Conservation (phyloP, 2,113 vertebrate species). For the Otus sunia region DNA sequence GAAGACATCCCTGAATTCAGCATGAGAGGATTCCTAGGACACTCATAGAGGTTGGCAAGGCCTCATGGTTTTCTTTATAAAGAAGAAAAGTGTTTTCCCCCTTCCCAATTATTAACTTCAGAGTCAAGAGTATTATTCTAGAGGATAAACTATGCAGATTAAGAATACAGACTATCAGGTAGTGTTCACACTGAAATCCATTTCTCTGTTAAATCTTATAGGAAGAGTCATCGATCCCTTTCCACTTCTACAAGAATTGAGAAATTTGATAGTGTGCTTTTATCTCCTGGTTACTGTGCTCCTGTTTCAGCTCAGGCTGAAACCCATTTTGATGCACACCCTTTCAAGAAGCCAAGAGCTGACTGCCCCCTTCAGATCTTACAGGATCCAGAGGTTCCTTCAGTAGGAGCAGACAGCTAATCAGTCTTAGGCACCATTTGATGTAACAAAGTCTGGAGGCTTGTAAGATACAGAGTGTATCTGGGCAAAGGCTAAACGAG, state of each 20-base stretch:
- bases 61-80: background rate
- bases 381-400: background rate
- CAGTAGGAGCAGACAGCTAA: background rate
- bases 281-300: background rate
- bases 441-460: background rate
- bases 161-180: background rate
- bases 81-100: background rate
- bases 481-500: background rate
- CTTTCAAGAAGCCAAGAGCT: rapidly evolving
- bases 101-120: background rate
- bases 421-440: background rate
- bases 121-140: background rate
- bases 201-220: background rate
- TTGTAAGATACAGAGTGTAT: background rate
- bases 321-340: background rate
- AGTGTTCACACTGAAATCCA: background rate
- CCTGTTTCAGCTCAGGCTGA: background rate
- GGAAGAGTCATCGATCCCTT: background rate
- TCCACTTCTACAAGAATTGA: background rate
- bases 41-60: background rate
- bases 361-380: background rate
- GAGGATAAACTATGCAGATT: background rate
- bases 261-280: background rate
- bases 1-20: background rate
- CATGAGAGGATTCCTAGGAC: background rate